Percentiles rank a stretch among this genome's conserved stretches.
Evolutionary conservation across 2,797 vertebrate genomes (phyloP).

Genomic region (Lateolabrax maculatus): DNA sequence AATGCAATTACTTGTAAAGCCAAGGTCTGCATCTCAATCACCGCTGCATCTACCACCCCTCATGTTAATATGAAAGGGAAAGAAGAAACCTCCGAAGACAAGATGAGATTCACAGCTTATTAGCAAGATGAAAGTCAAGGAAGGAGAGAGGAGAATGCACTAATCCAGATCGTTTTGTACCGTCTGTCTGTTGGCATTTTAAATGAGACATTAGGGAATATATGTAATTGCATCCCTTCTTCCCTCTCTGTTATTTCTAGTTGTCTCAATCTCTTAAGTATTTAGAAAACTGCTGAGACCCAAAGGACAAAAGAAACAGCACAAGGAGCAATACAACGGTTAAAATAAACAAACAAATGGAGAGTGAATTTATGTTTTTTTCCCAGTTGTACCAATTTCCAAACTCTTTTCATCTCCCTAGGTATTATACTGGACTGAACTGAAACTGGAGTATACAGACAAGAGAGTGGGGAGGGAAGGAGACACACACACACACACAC

Average conservation of each 20-base stretch:
- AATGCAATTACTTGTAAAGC: slow-evolving; percentile 65
- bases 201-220: slow-evolving; percentile 81
- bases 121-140: slow-evolving; percentile 76
- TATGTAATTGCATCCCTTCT: slow-evolving; percentile 48
- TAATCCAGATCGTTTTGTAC: slow-evolving; percentile 78
- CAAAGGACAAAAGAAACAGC: slow-evolving; percentile 48
- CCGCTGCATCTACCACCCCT: slow-evolving; percentile 29
- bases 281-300: slow-evolving; percentile 64
- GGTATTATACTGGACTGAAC: slow-evolving; percentile 13
- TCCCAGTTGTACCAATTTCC: slow-evolving; percentile 66
- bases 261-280: slow-evolving; percentile 65
- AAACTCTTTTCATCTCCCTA: slow-evolving; percentile 55
- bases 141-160: slow-evolving; percentile 65
- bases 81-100: slow-evolving; percentile 63
- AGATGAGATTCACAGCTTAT: slow-evolving; percentile 72
- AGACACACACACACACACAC: background rate
- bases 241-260: slow-evolving; percentile 35
- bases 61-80: slow-evolving; percentile 62
- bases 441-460: slow-evolving; percentile 12
- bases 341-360: slow-evolving; percentile 70
- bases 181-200: slow-evolving; percentile 71
- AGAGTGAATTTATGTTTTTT: slow-evolving; percentile 51
- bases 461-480: background rate
- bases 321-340: slow-evolving; percentile 38
- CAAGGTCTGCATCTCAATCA: slow-evolving; percentile 67